phyloP scores from a whole-genome alignment of 2,797 vertebrate species.

The Acridotheres tristis region DNA sequence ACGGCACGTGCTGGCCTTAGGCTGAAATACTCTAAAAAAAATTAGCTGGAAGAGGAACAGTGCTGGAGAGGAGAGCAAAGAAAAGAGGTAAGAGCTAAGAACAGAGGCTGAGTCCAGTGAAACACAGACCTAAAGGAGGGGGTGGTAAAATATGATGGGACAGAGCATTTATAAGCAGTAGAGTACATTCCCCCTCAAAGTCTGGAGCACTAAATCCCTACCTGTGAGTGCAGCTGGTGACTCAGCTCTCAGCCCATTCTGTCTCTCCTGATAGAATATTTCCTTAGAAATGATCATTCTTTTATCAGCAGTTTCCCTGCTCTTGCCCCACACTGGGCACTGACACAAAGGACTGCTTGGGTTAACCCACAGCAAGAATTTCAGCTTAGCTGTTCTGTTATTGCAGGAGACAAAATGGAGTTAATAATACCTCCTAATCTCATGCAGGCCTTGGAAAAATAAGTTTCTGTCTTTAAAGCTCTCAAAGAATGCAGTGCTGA shows the following conservation, averaged over 20 bases:
- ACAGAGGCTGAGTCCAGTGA: neutral
- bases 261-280: neutral
- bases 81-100: neutral
- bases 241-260: neutral
- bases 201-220: neutral
- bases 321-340: neutral
- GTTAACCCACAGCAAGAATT: neutral
- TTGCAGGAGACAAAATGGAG: neutral
- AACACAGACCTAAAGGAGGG: neutral
- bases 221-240: neutral
- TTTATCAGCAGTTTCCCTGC: neutral
- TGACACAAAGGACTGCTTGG: neutral
- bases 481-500: neutral
- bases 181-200: neutral
- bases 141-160: neutral
- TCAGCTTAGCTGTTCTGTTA: neutral
- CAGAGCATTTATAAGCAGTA: neutral
- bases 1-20: rapidly evolving
- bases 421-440: neutral
- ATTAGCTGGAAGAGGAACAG: neutral
- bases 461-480: neutral
- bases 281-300: neutral
- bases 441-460: neutral
- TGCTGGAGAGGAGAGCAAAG: neutral
- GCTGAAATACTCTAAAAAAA: neutral